Percentiles rank a stretch among this genome's conserved stretches.
These are phyloP conservation scores for Prosopocoilus inquinatus DNA, from an alignment of 2,888 invertebrate species.

Conservation along the genomic window DNA sequence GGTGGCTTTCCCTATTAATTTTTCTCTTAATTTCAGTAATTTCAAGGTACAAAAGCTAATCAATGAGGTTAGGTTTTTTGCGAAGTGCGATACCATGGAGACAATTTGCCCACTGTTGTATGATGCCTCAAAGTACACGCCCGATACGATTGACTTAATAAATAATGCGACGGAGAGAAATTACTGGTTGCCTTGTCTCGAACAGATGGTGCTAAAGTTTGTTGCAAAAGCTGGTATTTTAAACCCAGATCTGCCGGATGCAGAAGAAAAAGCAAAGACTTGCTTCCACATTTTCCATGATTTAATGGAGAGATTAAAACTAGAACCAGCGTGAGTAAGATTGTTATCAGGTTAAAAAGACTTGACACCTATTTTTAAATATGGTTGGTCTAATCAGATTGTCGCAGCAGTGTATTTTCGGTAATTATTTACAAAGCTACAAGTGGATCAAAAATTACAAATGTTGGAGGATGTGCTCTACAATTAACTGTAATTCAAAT, in stretches of 20 bases:
- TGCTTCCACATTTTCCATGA: constrained; percentile 82
- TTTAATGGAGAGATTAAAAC: constrained; percentile 70
- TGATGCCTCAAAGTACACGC: constrained; percentile 77
- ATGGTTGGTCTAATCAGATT: too few relatives aligned
- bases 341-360: not conserved
- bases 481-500: too few relatives aligned
- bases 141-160: constrained; percentile 89
- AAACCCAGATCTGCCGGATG: constrained; percentile 72
- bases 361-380: not conserved
- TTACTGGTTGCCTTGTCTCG: constrained; percentile 93
- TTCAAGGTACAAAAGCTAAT: not conserved
- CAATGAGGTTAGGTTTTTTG: constrained; percentile 25
- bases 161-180: constrained; percentile 80
- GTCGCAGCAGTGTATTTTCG: too few relatives aligned
- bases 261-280: constrained; percentile 73
- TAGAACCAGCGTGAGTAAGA: constrained; percentile 74
- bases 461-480: too few relatives aligned
- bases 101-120: constrained; percentile 72
- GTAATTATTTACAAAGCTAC: too few relatives aligned
- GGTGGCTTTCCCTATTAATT: too few relatives aligned
- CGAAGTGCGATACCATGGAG: constrained; percentile 17
- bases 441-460: too few relatives aligned
- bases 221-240: constrained; percentile 78
- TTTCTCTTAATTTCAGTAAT: not conserved
- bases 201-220: constrained; percentile 81